Base-by-base conservation (phyloP, 2,797 vertebrate genomes). In the Percopsis omiscomaycus region DNA sequence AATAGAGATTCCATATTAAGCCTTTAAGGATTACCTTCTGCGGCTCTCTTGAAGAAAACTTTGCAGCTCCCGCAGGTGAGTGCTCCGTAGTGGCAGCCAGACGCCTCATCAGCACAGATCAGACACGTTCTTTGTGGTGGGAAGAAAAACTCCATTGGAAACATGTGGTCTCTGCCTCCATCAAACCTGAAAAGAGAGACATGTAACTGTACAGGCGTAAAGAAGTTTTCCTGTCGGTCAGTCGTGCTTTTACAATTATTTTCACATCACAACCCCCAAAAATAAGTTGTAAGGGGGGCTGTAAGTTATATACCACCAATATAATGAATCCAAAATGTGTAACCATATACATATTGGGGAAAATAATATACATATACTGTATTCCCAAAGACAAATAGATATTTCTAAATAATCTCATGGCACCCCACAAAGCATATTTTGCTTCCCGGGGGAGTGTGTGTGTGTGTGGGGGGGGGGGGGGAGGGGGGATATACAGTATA, bases 41-140 rank as follows among this genome's bases (percentile, higher is more conserved):
- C 96, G 0, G 98, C 97, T 84, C 98, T 92, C 88, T 99, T 99
- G 90, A 99, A 99, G 92, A 99, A 99, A 71, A 99, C 98, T 78
- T 99, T 99, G 91, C 98, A 99, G 92, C 98, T 99, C 65, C 98
- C 97, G 44, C 98, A 99, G 10, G 98, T 98, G 75, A 99, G 95
- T 0, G 96, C 98, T 29, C 98, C 98, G 0, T 99, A 99, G 82
- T 99, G 98, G 84, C 96, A 99, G 27, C 98, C 98, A 0, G 98
- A 98, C 0, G 98, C 97, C 89, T 99, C 98, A 32, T 99, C 98
- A 0, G 96, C 95, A 69, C 98, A 99, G 85, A 99, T 99, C 68
- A 99, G 88, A 68, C 97, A 99, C 3, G 91, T 95, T 89, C 98
- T 96, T 77, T 98, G 97, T 3, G 97, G 96, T 4, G 96, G 96